Evolutionary conservation across 2,888 invertebrate species (phyloP).

Genomic region (Mythimna ferrago): DNA sequence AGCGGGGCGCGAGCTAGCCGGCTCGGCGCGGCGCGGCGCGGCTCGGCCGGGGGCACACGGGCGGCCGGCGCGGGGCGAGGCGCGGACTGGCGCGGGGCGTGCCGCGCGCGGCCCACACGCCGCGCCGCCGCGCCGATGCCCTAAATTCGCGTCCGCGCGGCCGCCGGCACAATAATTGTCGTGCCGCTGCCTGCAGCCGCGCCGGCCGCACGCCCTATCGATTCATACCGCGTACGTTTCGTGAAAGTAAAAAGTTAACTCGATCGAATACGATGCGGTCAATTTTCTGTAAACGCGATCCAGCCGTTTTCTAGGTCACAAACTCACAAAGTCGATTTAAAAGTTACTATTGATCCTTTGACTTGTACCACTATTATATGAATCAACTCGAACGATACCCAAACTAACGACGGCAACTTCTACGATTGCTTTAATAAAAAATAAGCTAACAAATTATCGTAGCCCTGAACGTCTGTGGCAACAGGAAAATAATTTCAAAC

Average conservation of each 20-base stretch:
- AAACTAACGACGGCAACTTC: conserved; percentile 48
- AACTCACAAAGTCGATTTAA: conserved; percentile 83
- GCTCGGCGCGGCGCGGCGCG: conserved; percentile 54
- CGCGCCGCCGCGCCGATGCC: conserved; percentile 84
- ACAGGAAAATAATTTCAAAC: conserved; percentile 48
- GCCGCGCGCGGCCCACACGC: conserved; percentile 69
- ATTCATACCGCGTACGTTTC: conserved; percentile 81
- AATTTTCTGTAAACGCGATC: conserved; percentile 81
- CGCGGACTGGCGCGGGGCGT: conserved; percentile 74
- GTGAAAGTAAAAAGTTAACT: conserved; percentile 88
- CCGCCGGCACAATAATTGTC: conserved; percentile 85
- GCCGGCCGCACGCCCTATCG: conserved; percentile 85
- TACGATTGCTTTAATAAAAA: conserved; percentile 50
- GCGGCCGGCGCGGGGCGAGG: conserved; percentile 82
- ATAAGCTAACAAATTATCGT: conserved; percentile 46
- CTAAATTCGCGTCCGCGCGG: conserved; percentile 88
- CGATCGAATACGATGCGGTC: conserved; percentile 87
- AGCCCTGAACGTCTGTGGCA: conserved; percentile 34
- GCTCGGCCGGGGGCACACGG: conserved; percentile 68
- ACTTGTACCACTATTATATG: conserved; percentile 61
- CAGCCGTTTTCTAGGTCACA: conserved; percentile 83
- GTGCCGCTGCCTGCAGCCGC: conserved; percentile 86
- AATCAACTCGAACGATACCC: conserved; percentile 47
- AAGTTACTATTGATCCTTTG: conserved; percentile 80
- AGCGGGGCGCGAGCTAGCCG: conserved; percentile 62